These are phyloP conservation scores for Probaryconus sp. DNA, from an alignment of 1,140 invertebrate species.

Conservation along the genomic window DNA sequence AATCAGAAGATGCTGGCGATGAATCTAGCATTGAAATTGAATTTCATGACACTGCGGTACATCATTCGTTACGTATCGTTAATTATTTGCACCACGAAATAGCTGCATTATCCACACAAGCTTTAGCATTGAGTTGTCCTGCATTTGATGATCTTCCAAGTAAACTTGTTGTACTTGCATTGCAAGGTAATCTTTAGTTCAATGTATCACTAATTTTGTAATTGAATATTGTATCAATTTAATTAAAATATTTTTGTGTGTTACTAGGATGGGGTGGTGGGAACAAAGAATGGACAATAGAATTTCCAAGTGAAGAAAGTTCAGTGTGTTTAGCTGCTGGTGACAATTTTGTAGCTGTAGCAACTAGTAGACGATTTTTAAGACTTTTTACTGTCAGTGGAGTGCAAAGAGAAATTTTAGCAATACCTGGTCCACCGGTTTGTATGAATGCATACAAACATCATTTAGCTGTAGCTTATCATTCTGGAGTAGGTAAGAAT, in stretches of 20 bases:
- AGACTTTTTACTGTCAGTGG: slow-evolving; percentile 91
- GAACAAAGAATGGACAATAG: slow-evolving; percentile 92
- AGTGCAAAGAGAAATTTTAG: slow-evolving; percentile 88
- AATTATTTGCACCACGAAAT: slow-evolving; percentile 90
- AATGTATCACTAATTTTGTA: slow-evolving; percentile 19
- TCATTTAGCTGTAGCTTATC: slow-evolving; percentile 88
- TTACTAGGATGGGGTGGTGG: slow-evolving; percentile 83
- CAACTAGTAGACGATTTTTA: slow-evolving; percentile 85
- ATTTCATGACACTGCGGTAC: slow-evolving; percentile 94
- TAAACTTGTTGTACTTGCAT: slow-evolving; percentile 72
- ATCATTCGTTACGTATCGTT: slow-evolving; percentile 92
- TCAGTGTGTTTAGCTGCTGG: slow-evolving; percentile 85
- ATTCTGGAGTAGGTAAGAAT: slow-evolving; percentile 80
- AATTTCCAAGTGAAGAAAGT: slow-evolving; percentile 88
- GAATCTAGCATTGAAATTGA: slow-evolving; percentile 94
- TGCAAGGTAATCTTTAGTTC: slow-evolving; percentile 68
- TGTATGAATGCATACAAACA: slow-evolving; percentile 84
- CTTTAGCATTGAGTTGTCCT: slow-evolving; percentile 88
- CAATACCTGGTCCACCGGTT: slow-evolving; percentile 85
- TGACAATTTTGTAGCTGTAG: slow-evolving; percentile 86
- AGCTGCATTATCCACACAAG: slow-evolving; percentile 88
- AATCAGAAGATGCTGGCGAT: slow-evolving; percentile 81
- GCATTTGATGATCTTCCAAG: slow-evolving; percentile 78
- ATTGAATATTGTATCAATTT: neutral
- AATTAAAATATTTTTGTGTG: neutral